Percentiles rank a stretch among this genome's conserved stretches.
These are phyloP conservation scores for Entomobrya proxima DNA, from an alignment of 2,888 invertebrate genomes.

Conservation along the genomic window DNA sequence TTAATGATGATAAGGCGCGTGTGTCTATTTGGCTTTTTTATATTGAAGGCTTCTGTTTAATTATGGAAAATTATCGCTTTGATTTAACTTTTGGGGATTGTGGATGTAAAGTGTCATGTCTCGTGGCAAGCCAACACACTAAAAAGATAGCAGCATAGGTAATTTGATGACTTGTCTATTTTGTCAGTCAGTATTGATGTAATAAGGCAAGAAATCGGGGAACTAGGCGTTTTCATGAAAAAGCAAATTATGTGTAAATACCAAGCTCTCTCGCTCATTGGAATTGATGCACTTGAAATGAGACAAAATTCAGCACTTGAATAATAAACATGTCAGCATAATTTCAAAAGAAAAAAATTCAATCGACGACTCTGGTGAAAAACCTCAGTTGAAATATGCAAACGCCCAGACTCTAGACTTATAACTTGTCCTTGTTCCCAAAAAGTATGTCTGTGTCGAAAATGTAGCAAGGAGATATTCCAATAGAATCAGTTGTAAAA, in stretches of 20 bases:
- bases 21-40: background rate
- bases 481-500: background rate
- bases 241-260: too few relatives aligned
- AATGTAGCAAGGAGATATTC: background rate
- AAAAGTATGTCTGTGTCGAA: background rate
- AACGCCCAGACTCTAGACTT: background rate
- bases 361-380: too few relatives aligned
- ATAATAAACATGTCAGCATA: too few relatives aligned
- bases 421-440: conserved; percentile 39
- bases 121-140: too few relatives aligned
- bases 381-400: too few relatives aligned
- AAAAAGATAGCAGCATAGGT: background rate
- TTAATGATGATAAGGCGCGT: background rate
- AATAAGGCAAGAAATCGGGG: background rate
- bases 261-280: too few relatives aligned
- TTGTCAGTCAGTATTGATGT: background rate
- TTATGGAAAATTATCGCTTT: conserved; percentile 7
- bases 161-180: conserved; percentile 18
- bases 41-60: background rate
- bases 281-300: too few relatives aligned
- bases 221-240: too few relatives aligned
- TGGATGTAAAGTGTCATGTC: conserved; percentile 10
- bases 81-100: background rate
- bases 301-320: too few relatives aligned
- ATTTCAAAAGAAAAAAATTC: too few relatives aligned